Conservation (phyloP, 2,888 invertebrate genomes). For the Pterostichus niger region DNA sequence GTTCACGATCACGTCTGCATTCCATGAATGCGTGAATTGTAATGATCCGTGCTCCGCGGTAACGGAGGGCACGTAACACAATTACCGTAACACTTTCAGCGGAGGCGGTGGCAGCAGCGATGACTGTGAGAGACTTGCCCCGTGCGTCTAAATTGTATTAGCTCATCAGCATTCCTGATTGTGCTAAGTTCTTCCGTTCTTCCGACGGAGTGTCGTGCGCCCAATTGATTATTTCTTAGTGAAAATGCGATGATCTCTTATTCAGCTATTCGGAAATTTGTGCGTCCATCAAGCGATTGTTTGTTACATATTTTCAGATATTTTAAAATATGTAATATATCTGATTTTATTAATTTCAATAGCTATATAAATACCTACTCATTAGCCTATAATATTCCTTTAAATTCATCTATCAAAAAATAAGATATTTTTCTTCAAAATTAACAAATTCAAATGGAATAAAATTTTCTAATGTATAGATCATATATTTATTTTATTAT, state of each 20-base stretch:
- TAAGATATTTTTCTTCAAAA: too few species aligned
- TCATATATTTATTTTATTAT: too few species aligned
- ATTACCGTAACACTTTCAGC: slow-evolving; percentile 59
- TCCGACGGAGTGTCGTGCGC: neutral
- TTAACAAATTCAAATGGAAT: too few species aligned
- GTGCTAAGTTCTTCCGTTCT: slow-evolving; percentile 42
- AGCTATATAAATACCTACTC: too few species aligned
- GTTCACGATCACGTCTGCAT: slow-evolving; percentile 8
- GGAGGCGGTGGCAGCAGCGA: neutral
- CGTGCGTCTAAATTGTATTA: slow-evolving; percentile 55
- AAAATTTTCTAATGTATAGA: too few species aligned
- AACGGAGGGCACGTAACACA: slow-evolving; percentile 40
- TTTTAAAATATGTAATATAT: neutral
- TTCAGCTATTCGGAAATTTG: neutral
- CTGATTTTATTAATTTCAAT: neutral
- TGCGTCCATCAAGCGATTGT: neutral
- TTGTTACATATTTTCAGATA: neutral
- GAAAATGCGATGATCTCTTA: neutral
- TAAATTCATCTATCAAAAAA: too few species aligned
- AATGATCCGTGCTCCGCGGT: slow-evolving; percentile 41
- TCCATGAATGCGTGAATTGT: slow-evolving; percentile 46
- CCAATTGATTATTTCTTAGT: neutral
- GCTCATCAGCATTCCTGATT: slow-evolving; percentile 65
- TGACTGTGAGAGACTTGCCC: neutral
- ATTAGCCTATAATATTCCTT: too few species aligned